Conservation (phyloP, 2,888 invertebrate genomes). For the Neoaliturus tenellus region DNA sequence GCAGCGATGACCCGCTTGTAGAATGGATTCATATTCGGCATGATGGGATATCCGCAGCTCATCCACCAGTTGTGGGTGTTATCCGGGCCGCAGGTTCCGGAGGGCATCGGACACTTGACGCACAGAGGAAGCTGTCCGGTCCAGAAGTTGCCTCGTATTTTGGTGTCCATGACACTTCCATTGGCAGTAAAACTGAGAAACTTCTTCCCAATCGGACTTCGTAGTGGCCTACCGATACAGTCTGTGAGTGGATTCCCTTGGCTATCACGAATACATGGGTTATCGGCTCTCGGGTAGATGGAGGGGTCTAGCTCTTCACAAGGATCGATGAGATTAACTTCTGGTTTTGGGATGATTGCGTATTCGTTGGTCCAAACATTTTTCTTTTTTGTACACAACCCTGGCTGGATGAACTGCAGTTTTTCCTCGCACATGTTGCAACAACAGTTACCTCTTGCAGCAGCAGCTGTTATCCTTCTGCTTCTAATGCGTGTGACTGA, state of each 20-base stretch:
- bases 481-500: neutral
- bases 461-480: neutral
- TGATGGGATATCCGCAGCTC: constrained; percentile 32
- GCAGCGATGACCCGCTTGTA: neutral
- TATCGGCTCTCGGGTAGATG: constrained; percentile 28
- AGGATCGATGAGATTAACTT: constrained; percentile 22
- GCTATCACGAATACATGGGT: constrained; percentile 22
- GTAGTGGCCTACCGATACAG: constrained; percentile 25
- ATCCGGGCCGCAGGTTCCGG: neutral
- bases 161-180: constrained; percentile 40
- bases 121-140: constrained; percentile 28
- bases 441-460: neutral
- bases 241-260: constrained; percentile 37
- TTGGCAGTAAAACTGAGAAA: constrained; percentile 14
- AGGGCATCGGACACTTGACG: constrained; percentile 30
- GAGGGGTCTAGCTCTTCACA: constrained; percentile 33
- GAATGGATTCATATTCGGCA: constrained; percentile 25
- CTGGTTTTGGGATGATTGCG: constrained; percentile 12
- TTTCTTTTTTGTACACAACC: constrained; percentile 12
- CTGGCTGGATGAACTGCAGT: constrained; percentile 38
- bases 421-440: constrained; percentile 10
- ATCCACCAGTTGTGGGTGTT: constrained; percentile 26
- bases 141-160: constrained; percentile 18
- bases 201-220: constrained; percentile 19
- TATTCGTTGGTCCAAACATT: constrained; percentile 40